These are phyloP conservation scores for Zeuzera pyrina DNA, from an alignment of 2,888 invertebrate species.

Conservation along the genomic window DNA sequence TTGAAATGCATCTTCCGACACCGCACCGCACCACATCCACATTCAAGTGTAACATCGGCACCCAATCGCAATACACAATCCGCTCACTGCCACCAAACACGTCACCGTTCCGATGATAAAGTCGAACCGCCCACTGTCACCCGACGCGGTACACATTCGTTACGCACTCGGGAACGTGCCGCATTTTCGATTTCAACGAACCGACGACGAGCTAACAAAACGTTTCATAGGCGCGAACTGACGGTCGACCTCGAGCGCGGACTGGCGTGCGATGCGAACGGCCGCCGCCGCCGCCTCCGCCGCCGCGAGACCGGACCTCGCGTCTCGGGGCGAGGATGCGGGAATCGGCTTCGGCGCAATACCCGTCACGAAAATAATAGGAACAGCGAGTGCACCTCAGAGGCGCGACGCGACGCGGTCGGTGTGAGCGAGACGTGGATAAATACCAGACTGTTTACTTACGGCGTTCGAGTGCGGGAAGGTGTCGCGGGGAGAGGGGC, in stretches of 20 bases:
- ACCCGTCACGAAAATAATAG: conserved; percentile 74
- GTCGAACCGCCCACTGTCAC: conserved; percentile 33
- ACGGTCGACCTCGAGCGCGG: conserved; percentile 66
- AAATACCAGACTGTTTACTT: conserved; percentile 73
- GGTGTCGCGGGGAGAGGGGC: conserved; percentile 51
- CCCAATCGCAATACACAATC: conserved; percentile 58
- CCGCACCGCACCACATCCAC: conserved; percentile 62
- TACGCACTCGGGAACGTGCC: conserved; percentile 38
- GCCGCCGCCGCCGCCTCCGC: conserved; percentile 64
- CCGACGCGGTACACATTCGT: conserved; percentile 37
- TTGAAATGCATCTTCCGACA: conserved; percentile 72
- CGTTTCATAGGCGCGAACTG: conserved; percentile 56
- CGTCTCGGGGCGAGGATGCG: conserved; percentile 72
- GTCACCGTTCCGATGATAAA: conserved; percentile 35
- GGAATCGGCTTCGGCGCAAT: conserved; percentile 73
- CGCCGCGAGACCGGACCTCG: conserved; percentile 70
- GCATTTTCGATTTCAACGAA: conserved; percentile 55
- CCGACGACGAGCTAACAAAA: conserved; percentile 39
- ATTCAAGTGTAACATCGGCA: conserved; percentile 66
- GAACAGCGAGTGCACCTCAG: conserved; percentile 71
- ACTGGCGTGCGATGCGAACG: conserved; percentile 67
- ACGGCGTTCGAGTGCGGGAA: conserved; percentile 66
- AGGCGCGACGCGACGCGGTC: conserved; percentile 70
- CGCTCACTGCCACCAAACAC: conserved; percentile 54
- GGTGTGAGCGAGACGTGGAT: conserved; percentile 73